Evolutionary conservation across 2,888 invertebrate genomes (phyloP).

Genomic region (Didymodactylos carnosus): DNA sequence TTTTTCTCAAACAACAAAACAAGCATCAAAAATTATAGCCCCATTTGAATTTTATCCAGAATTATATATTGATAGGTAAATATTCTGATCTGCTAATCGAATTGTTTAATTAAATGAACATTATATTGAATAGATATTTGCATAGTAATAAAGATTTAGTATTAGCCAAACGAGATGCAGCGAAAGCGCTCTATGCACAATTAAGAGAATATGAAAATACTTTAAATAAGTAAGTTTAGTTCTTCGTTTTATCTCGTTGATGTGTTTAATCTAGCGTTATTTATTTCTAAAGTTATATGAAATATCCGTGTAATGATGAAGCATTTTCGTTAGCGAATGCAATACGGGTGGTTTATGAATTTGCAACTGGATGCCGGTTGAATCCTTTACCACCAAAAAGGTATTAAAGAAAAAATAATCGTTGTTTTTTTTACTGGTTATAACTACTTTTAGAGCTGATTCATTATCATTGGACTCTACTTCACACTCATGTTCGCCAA

Average conservation of each 20-base stretch:
- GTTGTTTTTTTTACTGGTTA: not conserved
- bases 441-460: not conserved
- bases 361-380: not conserved
- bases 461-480: not conserved
- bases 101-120: not conserved
- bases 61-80: constrained; percentile 36
- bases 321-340: not conserved
- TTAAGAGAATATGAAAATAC: constrained; percentile 25
- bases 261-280: not conserved
- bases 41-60: constrained; percentile 35
- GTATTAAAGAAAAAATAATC: too few relatives aligned
- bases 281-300: not conserved
- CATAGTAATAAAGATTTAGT: constrained; percentile 32
- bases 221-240: constrained; percentile 30
- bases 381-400: not conserved
- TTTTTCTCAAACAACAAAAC: constrained; percentile 24
- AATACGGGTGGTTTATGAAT: not conserved
- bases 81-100: not conserved
- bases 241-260: not conserved
- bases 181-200: constrained; percentile 29
- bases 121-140: constrained; percentile 28
- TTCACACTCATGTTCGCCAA: constrained; percentile 14
- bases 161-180: constrained; percentile 29
- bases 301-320: not conserved
- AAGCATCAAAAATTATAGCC: constrained; percentile 37